Percentiles rank a stretch among this genome's conserved stretches.
These are phyloP conservation scores for Plusia festucae DNA, from an alignment of 2,888 invertebrate species.

Conservation along the genomic window DNA sequence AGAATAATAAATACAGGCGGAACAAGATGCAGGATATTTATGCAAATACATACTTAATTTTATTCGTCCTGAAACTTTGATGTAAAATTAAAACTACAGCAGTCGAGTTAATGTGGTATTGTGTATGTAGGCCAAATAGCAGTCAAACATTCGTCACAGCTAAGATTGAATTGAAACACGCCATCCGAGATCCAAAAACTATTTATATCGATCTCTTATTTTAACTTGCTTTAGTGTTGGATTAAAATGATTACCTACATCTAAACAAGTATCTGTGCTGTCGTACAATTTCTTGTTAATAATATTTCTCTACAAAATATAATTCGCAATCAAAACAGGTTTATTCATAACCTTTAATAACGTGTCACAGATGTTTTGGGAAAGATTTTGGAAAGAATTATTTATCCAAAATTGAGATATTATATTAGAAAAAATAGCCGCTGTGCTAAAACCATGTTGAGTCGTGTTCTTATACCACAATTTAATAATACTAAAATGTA, in stretches of 20 bases:
- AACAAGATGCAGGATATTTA: conserved; percentile 23
- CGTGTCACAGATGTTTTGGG: too few relatives aligned
- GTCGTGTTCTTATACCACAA: neutral
- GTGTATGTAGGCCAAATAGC: conserved; percentile 6
- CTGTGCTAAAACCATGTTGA: neutral
- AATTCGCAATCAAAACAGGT: too few relatives aligned
- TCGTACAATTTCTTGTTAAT: too few relatives aligned
- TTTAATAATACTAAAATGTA: neutral
- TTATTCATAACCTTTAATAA: too few relatives aligned
- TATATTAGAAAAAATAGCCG: neutral
- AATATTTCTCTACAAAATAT: neutral
- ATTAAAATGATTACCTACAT: neutral
- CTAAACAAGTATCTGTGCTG: neutral
- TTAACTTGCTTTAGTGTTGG: neutral
- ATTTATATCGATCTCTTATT: conserved; percentile 7
- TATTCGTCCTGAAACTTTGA: conserved; percentile 6
- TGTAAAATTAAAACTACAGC: conserved; percentile 8
- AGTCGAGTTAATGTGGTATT: neutral
- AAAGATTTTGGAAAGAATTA: too few relatives aligned
- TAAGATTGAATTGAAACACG: conserved; percentile 3
- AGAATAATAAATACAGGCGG: conserved; percentile 51
- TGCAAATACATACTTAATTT: conserved; percentile 6
- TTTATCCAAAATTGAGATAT: too few relatives aligned
- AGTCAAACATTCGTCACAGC: conserved; percentile 1
- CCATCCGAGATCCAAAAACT: conserved; percentile 1